Percentiles rank a stretch among this genome's conserved stretches.
These are phyloP conservation scores for Motacilla alba DNA, from an alignment of 2,113 vertebrate genomes.

Conservation along the genomic window DNA sequence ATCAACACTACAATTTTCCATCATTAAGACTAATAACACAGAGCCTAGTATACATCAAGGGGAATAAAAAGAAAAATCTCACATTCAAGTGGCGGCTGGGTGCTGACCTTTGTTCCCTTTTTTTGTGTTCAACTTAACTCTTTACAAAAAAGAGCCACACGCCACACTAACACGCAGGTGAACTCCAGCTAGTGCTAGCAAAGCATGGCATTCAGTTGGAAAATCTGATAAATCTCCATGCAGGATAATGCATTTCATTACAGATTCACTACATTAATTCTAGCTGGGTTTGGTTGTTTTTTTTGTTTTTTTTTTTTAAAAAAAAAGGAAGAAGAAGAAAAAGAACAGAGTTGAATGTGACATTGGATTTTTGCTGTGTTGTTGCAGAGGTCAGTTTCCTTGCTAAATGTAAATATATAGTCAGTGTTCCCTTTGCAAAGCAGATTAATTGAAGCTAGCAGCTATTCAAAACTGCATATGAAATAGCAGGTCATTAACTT, in stretches of 20 bases:
- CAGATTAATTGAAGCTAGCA: constrained; percentile 65
- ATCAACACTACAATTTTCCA: constrained; percentile 99
- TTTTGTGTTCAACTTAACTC: constrained; percentile 99
- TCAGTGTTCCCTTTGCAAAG: constrained; percentile 68
- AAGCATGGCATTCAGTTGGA: constrained; percentile 88
- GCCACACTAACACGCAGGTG: constrained; percentile 90
- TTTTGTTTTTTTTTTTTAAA: neutral
- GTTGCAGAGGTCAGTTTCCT: constrained; percentile 70
- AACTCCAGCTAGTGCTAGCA: constrained; percentile 87
- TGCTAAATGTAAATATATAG: constrained; percentile 67
- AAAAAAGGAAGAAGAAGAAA: neutral
- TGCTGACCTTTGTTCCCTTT: constrained; percentile 98
- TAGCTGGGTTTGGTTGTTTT: constrained; percentile 44
- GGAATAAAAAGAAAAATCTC: constrained; percentile 98
- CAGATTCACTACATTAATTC: constrained; percentile 83
- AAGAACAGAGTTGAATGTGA: constrained; percentile 71
- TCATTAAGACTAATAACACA: constrained; percentile 99
- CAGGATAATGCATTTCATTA: constrained; percentile 89
- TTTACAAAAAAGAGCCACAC: constrained; percentile 92
- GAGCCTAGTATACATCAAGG: constrained; percentile 99
- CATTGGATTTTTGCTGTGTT: constrained; percentile 70
- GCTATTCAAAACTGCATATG: constrained; percentile 59
- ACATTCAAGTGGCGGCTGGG: constrained; percentile 99
- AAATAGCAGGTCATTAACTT: constrained; percentile 66
- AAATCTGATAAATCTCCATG: constrained; percentile 88